phyloP scores from a whole-genome alignment of 2,797 vertebrate species.

The Chrysocyon brachyurus region DNA sequence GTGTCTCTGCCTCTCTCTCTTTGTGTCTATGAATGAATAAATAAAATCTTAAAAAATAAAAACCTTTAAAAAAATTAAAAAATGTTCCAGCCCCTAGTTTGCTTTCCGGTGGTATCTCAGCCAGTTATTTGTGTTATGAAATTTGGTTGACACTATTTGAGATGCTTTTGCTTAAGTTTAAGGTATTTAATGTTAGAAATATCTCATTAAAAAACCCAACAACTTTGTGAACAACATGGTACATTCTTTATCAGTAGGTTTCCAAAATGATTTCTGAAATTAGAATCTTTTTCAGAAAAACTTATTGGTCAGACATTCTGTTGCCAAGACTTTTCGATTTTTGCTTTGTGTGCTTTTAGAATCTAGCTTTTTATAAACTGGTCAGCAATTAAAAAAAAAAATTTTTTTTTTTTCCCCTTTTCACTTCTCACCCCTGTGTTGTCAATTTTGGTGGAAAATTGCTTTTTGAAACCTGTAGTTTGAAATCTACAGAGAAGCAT shows the following conservation, averaged over 20 bases:
- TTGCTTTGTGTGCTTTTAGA: not conserved
- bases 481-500: conserved; percentile 24
- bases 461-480: conserved; percentile 44
- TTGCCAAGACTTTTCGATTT: not conserved
- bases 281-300: conserved; percentile 37
- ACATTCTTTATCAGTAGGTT: conserved; percentile 14
- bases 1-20: too few relatives aligned
- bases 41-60: too few relatives aligned
- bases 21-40: too few relatives aligned
- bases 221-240: not conserved
- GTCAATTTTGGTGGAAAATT: conserved; percentile 43
- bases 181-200: conserved; percentile 44
- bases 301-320: not conserved
- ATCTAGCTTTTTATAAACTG: conserved; percentile 25
- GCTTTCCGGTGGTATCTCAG: not conserved
- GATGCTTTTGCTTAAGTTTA: conserved; percentile 32
- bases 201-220: not conserved
- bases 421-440: not conserved
- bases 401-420: not conserved
- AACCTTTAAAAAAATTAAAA: too few relatives aligned
- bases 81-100: not conserved
- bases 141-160: not conserved
- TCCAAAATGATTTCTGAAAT: conserved; percentile 55
- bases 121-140: conserved; percentile 23
- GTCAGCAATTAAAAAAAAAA: not conserved